phyloP scores from a whole-genome alignment of 1,140 invertebrate genomes.

The Trachymyrmex septentrionalis region DNA sequence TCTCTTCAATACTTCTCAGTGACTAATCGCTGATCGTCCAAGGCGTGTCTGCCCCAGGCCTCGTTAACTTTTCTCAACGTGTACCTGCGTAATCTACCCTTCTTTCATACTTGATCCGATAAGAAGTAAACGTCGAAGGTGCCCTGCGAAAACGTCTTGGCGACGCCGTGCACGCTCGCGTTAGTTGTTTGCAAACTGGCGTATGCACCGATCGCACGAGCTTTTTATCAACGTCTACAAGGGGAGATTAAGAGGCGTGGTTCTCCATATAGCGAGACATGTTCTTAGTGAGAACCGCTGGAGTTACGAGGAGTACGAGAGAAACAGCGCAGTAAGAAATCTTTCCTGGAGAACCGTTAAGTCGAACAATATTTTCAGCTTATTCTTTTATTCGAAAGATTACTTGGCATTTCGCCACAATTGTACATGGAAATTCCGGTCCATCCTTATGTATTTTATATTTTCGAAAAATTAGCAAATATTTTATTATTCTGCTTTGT shows the following conservation, averaged over 20 bases:
- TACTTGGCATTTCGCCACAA: neutral
- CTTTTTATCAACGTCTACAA: slow-evolving; percentile 64
- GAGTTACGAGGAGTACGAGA: slow-evolving; percentile 5
- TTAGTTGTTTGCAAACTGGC: slow-evolving; percentile 57
- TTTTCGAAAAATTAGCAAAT: neutral
- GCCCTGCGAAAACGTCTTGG: slow-evolving; percentile 34
- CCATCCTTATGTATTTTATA: neutral
- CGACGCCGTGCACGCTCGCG: slow-evolving; percentile 26
- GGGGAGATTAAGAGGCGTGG: slow-evolving; percentile 67
- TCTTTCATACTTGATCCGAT: slow-evolving; percentile 8
- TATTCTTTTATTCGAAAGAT: neutral
- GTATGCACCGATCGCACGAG: slow-evolving; percentile 26
- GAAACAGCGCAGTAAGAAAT: neutral
- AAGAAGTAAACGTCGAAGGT: slow-evolving; percentile 57
- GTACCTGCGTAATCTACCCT: slow-evolving; percentile 11
- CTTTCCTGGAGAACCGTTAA: neutral
- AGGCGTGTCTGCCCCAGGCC: slow-evolving; percentile 59
- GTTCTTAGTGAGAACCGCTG: slow-evolving; percentile 12
- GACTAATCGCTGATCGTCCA: slow-evolving; percentile 67
- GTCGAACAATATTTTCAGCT: neutral
- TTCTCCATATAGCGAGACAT: slow-evolving; percentile 45
- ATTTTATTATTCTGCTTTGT: neutral
- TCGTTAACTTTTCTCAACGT: slow-evolving; percentile 57
- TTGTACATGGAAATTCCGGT: neutral
- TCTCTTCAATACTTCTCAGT: slow-evolving; percentile 58